These are phyloP conservation scores for Semicossyphus pulcher DNA, from an alignment of 2,113 vertebrate genomes.

Conservation along the genomic window DNA sequence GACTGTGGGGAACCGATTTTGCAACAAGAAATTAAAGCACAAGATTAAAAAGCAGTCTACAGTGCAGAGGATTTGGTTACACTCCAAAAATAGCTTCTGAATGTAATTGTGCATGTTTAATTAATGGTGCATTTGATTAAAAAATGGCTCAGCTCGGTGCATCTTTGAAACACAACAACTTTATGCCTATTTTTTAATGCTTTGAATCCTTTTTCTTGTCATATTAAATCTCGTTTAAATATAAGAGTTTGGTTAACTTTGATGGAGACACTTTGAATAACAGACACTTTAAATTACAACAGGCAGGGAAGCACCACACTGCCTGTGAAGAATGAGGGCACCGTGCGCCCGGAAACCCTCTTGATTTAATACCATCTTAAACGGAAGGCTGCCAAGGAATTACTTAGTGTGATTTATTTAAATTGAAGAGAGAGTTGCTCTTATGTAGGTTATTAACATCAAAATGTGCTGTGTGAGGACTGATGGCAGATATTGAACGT, in stretches of 20 bases:
- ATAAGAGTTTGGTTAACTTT: not conserved
- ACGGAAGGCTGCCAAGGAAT: constrained; percentile 10
- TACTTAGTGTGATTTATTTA: constrained; percentile 36
- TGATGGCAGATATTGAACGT: not conserved
- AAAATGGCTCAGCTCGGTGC: too few relatives aligned
- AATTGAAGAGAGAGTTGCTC: constrained; percentile 4
- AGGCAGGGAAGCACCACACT: not conserved
- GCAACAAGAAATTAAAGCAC: not conserved
- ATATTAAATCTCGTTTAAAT: not conserved
- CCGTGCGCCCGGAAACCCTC: not conserved
- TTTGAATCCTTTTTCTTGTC: not conserved
- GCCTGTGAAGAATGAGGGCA: not conserved
- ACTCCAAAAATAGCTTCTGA: not conserved
- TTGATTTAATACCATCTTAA: constrained; percentile 9
- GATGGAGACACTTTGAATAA: not conserved
- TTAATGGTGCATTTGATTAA: not conserved
- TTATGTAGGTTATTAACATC: not conserved
- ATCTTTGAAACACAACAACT: too few relatives aligned
- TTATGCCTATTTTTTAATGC: not conserved
- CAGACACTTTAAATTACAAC: not conserved
- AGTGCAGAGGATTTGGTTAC: not conserved
- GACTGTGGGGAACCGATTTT: not conserved
- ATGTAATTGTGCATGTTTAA: not conserved
- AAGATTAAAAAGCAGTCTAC: too few relatives aligned
- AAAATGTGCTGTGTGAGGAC: constrained; percentile 2